phyloP scores from a whole-genome alignment of 2,113 vertebrate genomes.

The Cacatua alba region DNA sequence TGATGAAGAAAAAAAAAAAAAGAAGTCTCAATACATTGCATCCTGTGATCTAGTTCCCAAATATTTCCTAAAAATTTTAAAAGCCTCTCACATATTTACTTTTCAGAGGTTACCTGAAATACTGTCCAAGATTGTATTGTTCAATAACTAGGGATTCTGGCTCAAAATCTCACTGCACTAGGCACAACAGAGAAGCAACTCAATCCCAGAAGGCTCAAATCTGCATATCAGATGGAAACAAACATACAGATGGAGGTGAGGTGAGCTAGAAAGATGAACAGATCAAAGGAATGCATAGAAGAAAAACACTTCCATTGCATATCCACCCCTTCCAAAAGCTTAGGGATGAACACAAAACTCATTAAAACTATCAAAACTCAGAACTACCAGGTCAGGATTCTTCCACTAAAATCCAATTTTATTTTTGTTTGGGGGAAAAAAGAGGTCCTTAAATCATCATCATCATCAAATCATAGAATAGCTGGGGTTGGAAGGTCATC shows the following conservation, averaged over 20 bases:
- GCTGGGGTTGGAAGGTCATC: background rate
- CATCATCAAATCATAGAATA: background rate
- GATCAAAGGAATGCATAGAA: background rate
- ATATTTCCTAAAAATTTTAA: background rate
- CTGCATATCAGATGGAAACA: constrained; percentile 7
- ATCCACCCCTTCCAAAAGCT: background rate
- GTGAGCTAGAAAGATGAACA: background rate
- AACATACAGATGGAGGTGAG: constrained; percentile 12
- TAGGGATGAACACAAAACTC: background rate
- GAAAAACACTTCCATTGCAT: background rate
- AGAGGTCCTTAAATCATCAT: accelerated
- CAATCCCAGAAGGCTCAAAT: background rate
- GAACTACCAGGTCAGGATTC: background rate
- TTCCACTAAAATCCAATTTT: background rate
- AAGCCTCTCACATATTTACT: background rate
- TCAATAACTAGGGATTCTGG: background rate
- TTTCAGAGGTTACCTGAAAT: background rate
- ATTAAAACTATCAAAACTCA: background rate
- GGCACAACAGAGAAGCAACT: background rate
- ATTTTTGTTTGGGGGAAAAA: background rate
- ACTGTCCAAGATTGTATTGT: background rate
- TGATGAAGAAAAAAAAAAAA: background rate
- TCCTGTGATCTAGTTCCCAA: background rate
- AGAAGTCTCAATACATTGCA: background rate
- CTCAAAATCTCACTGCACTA: background rate